phyloP scores from a whole-genome alignment of 1,140 invertebrate genomes.

The Andrena cerasifolii region DNA sequence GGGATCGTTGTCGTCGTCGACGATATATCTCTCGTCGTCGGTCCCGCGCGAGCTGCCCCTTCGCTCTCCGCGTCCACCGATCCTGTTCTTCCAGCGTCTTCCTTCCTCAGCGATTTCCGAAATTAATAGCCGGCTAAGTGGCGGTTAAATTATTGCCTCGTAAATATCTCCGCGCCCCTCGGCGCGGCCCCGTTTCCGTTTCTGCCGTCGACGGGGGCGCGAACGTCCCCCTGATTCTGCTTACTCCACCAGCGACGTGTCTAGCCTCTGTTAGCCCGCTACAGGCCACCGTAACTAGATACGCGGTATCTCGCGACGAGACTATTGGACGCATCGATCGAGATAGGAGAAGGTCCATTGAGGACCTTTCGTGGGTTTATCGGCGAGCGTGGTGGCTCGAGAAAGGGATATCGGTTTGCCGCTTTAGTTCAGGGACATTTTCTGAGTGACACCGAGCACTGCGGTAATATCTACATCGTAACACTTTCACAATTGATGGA shows the following conservation, averaged over 20 bases:
- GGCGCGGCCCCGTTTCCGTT: conserved; percentile 64
- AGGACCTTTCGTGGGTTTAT: too few species aligned
- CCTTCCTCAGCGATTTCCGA: conserved; percentile 77
- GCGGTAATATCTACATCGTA: too few species aligned
- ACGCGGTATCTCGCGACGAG: too few species aligned
- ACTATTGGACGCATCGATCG: too few species aligned
- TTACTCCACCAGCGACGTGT: conserved; percentile 35
- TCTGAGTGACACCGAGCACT: too few species aligned
- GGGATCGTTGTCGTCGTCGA: conserved; percentile 31
- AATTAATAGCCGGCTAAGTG: conserved; percentile 80
- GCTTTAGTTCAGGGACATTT: too few species aligned
- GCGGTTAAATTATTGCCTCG: conserved; percentile 81
- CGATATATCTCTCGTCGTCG: conserved; percentile 49
- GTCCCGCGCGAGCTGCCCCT: conserved; percentile 33
- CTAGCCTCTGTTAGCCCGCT: too few species aligned
- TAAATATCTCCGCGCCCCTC: conserved; percentile 77
- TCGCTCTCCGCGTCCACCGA: conserved; percentile 41
- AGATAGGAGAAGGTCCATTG: too few species aligned
- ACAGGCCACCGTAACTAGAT: too few species aligned
- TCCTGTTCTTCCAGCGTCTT: conserved; percentile 71
- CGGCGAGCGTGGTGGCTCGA: too few species aligned
- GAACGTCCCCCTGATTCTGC: conserved; percentile 60
- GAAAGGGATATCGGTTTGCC: too few species aligned
- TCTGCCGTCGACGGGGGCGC: conserved; percentile 63
- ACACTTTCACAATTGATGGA: too few species aligned